phyloP scores from a whole-genome alignment of 2,113 vertebrate species.

The Crotalus horridus region DNA sequence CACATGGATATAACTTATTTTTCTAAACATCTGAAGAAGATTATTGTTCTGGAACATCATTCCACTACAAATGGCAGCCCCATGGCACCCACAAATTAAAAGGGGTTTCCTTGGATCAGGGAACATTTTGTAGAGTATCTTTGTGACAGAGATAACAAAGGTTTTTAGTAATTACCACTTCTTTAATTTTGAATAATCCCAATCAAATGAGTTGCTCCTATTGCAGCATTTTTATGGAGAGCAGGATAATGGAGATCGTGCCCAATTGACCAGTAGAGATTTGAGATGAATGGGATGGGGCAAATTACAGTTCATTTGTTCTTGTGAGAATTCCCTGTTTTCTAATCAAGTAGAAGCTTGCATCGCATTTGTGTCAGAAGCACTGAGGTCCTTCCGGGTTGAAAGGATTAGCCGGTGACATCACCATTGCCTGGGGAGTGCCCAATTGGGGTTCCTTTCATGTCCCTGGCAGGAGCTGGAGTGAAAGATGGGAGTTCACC shows the following conservation, averaged over 20 bases:
- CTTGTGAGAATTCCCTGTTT: neutral
- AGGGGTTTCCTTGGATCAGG: neutral
- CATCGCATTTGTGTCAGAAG: neutral
- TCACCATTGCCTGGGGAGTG: neutral
- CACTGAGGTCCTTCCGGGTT: neutral
- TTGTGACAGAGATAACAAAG: neutral
- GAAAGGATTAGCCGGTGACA: neutral
- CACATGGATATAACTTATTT: neutral
- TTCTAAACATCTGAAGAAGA: neutral
- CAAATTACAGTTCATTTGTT: neutral
- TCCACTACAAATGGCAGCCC: neutral
- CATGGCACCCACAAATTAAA: neutral
- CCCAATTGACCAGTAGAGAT: neutral
- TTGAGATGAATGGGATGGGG: neutral
- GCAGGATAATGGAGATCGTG: neutral
- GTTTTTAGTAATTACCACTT: neutral
- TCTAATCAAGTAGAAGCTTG: neutral
- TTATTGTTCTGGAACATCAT: neutral
- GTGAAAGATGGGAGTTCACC: neutral
- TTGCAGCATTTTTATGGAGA: neutral
- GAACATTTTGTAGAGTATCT: neutral
- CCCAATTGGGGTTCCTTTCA: neutral
- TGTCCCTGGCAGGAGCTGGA: neutral
- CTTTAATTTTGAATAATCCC: neutral
- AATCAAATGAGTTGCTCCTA: neutral